Conservation (phyloP, 2,797 vertebrate genomes). For the Schizopygopsis pylzovi region DNA sequence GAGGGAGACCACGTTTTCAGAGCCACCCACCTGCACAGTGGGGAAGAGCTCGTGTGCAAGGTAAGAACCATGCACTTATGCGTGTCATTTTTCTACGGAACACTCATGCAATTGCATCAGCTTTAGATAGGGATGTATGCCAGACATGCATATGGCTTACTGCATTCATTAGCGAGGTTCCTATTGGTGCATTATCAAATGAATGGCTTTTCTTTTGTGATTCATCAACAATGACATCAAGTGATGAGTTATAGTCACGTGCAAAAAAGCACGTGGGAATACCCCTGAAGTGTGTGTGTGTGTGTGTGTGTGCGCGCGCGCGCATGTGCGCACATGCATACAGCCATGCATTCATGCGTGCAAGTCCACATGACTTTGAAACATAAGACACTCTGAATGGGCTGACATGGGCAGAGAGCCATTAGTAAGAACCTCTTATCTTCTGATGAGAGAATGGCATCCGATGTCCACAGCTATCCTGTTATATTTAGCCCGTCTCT, state of each 20-base stretch:
- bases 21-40: slow-evolving; percentile 97
- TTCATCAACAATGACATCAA: slow-evolving; percentile 9
- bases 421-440: slow-evolving; percentile 49
- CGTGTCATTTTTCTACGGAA: slow-evolving; percentile 1
- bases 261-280: slow-evolving; percentile 41
- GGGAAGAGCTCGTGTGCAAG: slow-evolving; percentile 98
- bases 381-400: slow-evolving; percentile 34
- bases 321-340: background rate
- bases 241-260: slow-evolving; percentile 10
- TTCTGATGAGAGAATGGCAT: slow-evolving; percentile 53
- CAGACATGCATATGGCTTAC: background rate
- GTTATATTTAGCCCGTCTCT: slow-evolving; percentile 62
- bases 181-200: background rate
- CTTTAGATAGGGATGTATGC: background rate
- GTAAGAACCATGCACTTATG: slow-evolving; percentile 70
- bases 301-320: too few species aligned
- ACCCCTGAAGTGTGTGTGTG: slow-evolving; percentile 11
- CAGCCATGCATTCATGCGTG: slow-evolving; percentile 4
- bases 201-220: slow-evolving; percentile 23
- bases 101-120: slow-evolving; percentile 4
- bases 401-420: slow-evolving; percentile 36
- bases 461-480: slow-evolving; percentile 31
- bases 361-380: slow-evolving; percentile 44
- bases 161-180: background rate
- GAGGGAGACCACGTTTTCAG: slow-evolving; percentile 98